Base-by-base conservation (phyloP, 2,797 vertebrate genomes). In the Sebastes aleutianus region DNA sequence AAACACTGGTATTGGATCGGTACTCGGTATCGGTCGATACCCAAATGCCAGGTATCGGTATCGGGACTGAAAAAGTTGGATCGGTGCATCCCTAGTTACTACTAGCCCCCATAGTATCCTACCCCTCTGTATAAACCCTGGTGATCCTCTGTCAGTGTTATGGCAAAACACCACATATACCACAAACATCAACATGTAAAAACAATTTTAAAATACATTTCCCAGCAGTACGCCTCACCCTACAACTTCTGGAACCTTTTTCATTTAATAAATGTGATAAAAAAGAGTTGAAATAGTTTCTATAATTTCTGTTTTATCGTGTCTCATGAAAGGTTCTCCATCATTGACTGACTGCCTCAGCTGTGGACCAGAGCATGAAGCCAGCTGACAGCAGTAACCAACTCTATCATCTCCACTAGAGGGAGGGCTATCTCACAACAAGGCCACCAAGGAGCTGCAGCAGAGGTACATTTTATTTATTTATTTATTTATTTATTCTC, bases 351-450 rank as follows among this genome's bases (percentile, higher is more conserved):
- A 75, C 73, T 84, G 79, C 43, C 85, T 87, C 78, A 78, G 85
- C 75, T 90, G 84, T 82, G 80, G 77, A 82, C 31, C 54, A 73
- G 74, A 85, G 74, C 78, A 56, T 53, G 26, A 65, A 88, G 70
- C 74, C 79, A 79, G 72, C 78, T 85, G 87, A 87, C 80, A 87
- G 82, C 90, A 86, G 74, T 39, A 78, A 85, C 85, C 85, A 80
- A 71, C 83, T 86, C 86, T 27, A 70, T 87, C 72, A 86, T 86
- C 82, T 92, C 96, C 96, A 95, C 96, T 96, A 96, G 96, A 96
- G 96, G 96, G 96, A 91, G 95, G 86, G 89, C 93, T 93, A 84
- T 93, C 88, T 96, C 95, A 94, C 93, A 87, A 88, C 91, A 95
- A 92, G 86, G 85, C 89, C 88, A 92, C 82, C 71, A 63, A 84